Percentiles rank a stretch among this genome's conserved stretches.
Conservation (phyloP, 2,113 vertebrate species). For the Hemibagrus wyckioides region DNA sequence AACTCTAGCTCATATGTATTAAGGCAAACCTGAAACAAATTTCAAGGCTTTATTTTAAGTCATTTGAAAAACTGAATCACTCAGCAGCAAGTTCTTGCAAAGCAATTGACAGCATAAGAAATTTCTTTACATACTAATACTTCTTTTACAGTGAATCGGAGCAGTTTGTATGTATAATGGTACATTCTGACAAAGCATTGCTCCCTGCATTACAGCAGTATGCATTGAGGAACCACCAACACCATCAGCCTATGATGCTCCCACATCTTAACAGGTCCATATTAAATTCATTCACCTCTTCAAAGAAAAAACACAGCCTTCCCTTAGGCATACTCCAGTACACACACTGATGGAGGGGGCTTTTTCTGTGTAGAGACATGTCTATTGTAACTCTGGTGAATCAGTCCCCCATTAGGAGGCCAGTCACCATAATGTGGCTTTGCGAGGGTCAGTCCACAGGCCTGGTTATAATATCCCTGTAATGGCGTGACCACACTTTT, state of each 20-base stretch:
- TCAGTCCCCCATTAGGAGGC: constrained; percentile 50
- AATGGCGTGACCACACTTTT: constrained; percentile 64
- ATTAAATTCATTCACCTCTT: constrained; percentile 48
- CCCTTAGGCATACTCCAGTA: constrained; percentile 23
- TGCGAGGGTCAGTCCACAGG: constrained; percentile 60
- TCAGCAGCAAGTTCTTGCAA: background rate
- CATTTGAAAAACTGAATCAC: background rate
- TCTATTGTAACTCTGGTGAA: constrained; percentile 50
- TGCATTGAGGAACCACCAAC: background rate
- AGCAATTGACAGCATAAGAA: background rate
- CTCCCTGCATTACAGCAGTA: background rate
- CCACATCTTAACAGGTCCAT: constrained; percentile 34
- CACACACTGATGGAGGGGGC: constrained; percentile 29
- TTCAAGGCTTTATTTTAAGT: background rate
- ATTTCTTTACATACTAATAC: background rate
- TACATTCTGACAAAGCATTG: background rate
- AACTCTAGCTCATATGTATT: background rate
- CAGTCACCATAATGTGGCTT: constrained; percentile 40
- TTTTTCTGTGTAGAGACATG: constrained; percentile 20
- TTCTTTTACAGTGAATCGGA: background rate
- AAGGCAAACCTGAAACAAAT: background rate
- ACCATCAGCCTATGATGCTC: constrained; percentile 23
- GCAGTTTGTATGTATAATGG: background rate
- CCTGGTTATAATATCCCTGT: constrained; percentile 54
- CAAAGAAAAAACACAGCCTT: constrained; percentile 36